Percentiles rank a stretch among this genome's conserved stretches.
Conservation (phyloP, 2,797 vertebrate species). For the Paramormyrops hopkinsi region DNA sequence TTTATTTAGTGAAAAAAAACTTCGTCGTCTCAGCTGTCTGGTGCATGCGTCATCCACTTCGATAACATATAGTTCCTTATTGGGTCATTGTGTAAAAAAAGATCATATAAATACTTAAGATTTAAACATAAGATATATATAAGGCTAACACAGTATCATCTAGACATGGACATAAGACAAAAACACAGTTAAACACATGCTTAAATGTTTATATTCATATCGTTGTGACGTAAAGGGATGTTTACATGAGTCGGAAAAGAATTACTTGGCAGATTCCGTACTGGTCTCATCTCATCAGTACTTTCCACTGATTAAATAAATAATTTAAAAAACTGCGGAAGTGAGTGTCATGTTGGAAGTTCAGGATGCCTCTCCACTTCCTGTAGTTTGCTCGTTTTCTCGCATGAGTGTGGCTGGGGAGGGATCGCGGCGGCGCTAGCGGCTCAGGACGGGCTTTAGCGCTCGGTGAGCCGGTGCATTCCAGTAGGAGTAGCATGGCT, state of each 20-base stretch:
- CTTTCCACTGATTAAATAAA: conserved; percentile 9
- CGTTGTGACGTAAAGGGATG: not conserved
- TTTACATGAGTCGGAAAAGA: not conserved
- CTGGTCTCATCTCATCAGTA: not conserved
- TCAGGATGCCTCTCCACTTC: conserved; percentile 29
- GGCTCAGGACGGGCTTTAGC: not conserved
- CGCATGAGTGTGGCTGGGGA: not conserved
- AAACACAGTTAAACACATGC: not conserved
- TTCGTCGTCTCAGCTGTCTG: not conserved
- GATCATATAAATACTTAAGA: not conserved
- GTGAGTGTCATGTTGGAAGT: conserved; percentile 19
- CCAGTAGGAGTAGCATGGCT: not conserved
- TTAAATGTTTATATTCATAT: not conserved
- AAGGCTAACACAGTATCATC: not conserved
- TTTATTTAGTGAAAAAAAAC: not conserved
- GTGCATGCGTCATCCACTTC: not conserved
- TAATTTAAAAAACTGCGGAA: conserved; percentile 23
- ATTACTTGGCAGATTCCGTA: not conserved
- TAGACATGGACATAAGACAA: not conserved
- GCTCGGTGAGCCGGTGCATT: not conserved
- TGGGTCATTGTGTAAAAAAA: not conserved
- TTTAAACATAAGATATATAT: not conserved
- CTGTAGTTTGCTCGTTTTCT: conserved; percentile 22
- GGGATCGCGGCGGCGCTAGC: not conserved
- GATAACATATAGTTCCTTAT: not conserved